Percentiles rank a stretch among this genome's conserved stretches.
These are phyloP conservation scores for Rafetus swinhoei DNA, from an alignment of 2,113 vertebrate species.

Conservation along the genomic window DNA sequence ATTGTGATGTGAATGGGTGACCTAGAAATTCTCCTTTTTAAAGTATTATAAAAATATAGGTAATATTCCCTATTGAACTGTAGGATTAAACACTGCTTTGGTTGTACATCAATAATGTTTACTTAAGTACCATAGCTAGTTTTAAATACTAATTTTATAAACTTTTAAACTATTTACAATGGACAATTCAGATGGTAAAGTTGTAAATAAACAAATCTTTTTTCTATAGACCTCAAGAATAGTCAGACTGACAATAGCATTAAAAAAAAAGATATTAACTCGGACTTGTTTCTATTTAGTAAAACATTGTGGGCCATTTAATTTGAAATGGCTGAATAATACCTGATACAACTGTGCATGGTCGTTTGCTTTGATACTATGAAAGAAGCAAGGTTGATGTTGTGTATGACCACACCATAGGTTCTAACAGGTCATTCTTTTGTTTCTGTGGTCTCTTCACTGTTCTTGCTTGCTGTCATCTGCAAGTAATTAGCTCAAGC, in stretches of 20 bases:
- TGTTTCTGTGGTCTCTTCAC: background rate
- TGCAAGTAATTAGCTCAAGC: background rate
- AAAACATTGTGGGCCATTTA: background rate
- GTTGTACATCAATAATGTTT: background rate
- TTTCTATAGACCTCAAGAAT: background rate
- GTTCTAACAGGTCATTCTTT: background rate
- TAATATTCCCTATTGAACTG: background rate
- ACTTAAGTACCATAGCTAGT: background rate
- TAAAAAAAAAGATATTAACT: background rate
- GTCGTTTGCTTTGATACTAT: background rate
- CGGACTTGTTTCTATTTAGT: background rate
- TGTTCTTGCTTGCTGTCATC: background rate
- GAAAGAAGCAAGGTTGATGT: background rate
- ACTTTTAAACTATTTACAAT: background rate
- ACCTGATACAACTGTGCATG: background rate
- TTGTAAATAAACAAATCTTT: background rate
- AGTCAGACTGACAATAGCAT: background rate
- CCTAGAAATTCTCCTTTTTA: background rate
- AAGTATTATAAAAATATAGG: background rate
- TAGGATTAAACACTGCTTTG: background rate
- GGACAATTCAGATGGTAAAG: background rate
- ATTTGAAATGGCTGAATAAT: background rate
- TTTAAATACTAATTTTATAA: background rate
- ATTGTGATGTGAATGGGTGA: background rate
- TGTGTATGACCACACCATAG: background rate